phyloP scores from a whole-genome alignment of 2,113 vertebrate species.

The Lophius piscatorius region DNA sequence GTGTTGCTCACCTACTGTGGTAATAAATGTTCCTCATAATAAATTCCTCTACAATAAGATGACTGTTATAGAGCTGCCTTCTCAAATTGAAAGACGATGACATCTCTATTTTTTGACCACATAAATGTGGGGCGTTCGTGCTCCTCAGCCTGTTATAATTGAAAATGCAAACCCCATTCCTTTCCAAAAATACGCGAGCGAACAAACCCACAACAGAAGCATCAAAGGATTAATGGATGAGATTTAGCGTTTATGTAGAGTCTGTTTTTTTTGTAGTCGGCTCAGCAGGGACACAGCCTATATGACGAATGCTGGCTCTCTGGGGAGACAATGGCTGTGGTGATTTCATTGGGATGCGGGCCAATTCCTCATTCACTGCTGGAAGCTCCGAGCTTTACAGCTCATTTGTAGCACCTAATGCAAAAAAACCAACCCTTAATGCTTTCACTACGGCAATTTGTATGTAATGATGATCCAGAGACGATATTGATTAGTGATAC shows the following conservation, averaged over 20 bases:
- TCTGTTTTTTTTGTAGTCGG: slow-evolving; percentile 9
- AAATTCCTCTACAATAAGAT: neutral
- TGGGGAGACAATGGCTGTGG: slow-evolving; percentile 5
- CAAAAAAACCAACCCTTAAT: neutral
- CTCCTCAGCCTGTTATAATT: neutral
- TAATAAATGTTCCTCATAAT: neutral
- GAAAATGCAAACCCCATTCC: neutral
- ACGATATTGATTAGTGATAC: too few relatives aligned
- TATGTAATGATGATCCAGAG: too few relatives aligned
- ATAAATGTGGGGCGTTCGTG: too few relatives aligned
- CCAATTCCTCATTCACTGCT: slow-evolving; percentile 25
- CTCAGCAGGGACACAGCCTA: slow-evolving; percentile 15
- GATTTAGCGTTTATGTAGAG: neutral
- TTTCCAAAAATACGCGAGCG: neutral
- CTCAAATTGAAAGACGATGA: too few relatives aligned
- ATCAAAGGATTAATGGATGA: neutral
- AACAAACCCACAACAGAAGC: neutral
- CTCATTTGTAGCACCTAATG: neutral
- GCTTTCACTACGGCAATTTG: too few relatives aligned
- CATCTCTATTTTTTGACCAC: too few relatives aligned
- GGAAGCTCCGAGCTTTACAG: slow-evolving; percentile 1
- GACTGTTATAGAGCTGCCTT: neutral
- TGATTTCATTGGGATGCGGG: slow-evolving; percentile 23
- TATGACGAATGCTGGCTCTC: slow-evolving; percentile 21
- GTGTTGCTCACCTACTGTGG: neutral